phyloP scores from a whole-genome alignment of 2,797 vertebrate genomes.

The Eleutherodactylus coqui region DNA sequence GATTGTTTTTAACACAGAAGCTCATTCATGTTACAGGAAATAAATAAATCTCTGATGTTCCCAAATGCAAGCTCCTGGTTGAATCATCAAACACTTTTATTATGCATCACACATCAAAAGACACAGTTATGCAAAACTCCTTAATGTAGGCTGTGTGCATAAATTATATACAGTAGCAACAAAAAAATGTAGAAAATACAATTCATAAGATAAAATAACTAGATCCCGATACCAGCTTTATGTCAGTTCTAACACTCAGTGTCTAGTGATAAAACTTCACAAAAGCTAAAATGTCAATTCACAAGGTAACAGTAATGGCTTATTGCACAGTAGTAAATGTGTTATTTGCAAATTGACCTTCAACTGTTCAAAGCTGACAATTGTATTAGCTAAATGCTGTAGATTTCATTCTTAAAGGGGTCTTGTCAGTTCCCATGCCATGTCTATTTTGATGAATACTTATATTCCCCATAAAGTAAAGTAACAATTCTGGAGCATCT shows the following conservation, averaged over 20 bases:
- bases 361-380: not conserved
- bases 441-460: no score
- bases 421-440: no score
- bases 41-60: constrained; percentile 14
- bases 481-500: no score
- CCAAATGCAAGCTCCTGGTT: not conserved
- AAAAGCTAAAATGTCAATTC: constrained; percentile 29
- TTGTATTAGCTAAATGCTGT: not conserved
- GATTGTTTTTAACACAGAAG: not conserved
- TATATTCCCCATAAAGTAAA: no score
- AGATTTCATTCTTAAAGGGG: not conserved
- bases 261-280: constrained; percentile 1
- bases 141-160: constrained; percentile 1
- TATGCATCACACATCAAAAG: constrained; percentile 27
- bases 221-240: not conserved
- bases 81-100: constrained; percentile 24
- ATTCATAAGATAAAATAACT: not conserved
- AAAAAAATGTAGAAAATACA: not conserved
- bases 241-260: not conserved
- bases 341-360: constrained; percentile 8
- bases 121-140: not conserved
- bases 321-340: not conserved
- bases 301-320: constrained; percentile 14
- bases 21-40: not conserved
- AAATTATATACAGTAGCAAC: not conserved